Evolutionary conservation across 2,888 invertebrate species (phyloP).

Genomic region (Mellilla xanthometata): DNA sequence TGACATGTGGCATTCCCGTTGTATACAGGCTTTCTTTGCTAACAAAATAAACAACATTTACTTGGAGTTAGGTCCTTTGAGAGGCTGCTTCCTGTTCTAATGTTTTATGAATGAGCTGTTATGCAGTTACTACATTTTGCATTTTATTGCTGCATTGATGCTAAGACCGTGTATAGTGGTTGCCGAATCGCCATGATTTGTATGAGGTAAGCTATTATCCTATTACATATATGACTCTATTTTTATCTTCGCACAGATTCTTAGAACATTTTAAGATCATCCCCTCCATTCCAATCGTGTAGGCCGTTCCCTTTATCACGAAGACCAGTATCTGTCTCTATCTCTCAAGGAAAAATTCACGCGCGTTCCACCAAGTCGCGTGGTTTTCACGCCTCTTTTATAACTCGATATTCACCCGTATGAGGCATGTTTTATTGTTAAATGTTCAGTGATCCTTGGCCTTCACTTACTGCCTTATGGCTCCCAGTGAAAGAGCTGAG

Average conservation of each 20-base stretch:
- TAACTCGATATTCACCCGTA: constrained; percentile 38
- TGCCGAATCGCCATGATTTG: neutral
- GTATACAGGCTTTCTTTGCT: constrained; percentile 76
- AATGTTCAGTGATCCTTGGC: constrained; percentile 26
- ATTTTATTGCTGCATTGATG: constrained; percentile 33
- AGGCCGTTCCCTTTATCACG: constrained; percentile 77
- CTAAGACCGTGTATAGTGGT: constrained; percentile 3
- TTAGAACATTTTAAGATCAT: constrained; percentile 74
- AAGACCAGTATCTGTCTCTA: constrained; percentile 73
- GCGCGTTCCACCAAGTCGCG: constrained; percentile 57
- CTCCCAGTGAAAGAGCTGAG: constrained; percentile 32
- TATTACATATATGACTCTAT: constrained; percentile 30
- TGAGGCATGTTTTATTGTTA: constrained; percentile 13
- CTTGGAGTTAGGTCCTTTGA: constrained; percentile 78
- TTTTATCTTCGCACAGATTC: constrained; percentile 50
- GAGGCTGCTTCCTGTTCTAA: constrained; percentile 62
- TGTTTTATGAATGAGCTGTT: constrained; percentile 77
- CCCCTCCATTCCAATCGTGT: constrained; percentile 67
- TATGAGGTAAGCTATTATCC: neutral
- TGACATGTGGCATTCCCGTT: constrained; percentile 77
- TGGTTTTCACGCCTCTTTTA: constrained; percentile 49
- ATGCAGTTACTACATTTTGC: constrained; percentile 59
- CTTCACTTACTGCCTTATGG: constrained; percentile 36
- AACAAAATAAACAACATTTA: constrained; percentile 81
- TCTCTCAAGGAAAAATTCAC: constrained; percentile 72